phyloP scores from a whole-genome alignment of 1,140 invertebrate species.

The Psilanteris sp. region DNA sequence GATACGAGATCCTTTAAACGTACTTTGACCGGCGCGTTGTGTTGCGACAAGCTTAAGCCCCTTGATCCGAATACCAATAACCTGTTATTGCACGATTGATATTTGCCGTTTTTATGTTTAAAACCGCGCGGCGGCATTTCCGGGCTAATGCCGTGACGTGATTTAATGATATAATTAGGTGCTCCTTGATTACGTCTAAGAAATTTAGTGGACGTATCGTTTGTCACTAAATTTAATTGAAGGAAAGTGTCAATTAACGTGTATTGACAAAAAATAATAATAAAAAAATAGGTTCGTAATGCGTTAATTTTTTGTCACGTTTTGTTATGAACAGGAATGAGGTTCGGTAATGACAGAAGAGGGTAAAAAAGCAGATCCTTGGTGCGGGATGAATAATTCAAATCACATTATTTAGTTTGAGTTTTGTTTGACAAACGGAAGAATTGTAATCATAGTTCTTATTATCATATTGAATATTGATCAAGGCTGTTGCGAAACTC shows the following conservation, averaged over 20 bases:
- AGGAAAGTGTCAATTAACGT: too few species aligned
- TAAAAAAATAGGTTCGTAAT: too few species aligned
- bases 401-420: conserved; percentile 49
- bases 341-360: conserved; percentile 13
- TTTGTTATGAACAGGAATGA: conserved; percentile 24
- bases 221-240: too few species aligned
- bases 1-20: conserved; percentile 34
- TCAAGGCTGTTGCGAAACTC: conserved; percentile 11
- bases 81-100: conserved; percentile 56
- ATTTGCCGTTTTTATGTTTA: conserved; percentile 36
- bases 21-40: conserved; percentile 48
- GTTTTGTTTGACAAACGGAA: conserved; percentile 33
- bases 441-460: conserved; percentile 27
- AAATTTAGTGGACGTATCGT: too few species aligned
- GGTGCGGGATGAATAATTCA: conserved; percentile 46
- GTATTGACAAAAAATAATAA: too few species aligned
- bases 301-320: too few species aligned
- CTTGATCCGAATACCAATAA: conserved; percentile 48
- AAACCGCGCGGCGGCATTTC: conserved; percentile 19
- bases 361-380: conserved; percentile 25
- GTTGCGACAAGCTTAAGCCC: conserved; percentile 48
- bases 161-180: conserved; percentile 20
- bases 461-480: conserved; percentile 55
- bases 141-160: conserved; percentile 12
- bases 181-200: conserved; percentile 14